These are phyloP conservation scores for Papilio glaucus DNA, from an alignment of 1,140 invertebrate genomes.

Conservation along the genomic window DNA sequence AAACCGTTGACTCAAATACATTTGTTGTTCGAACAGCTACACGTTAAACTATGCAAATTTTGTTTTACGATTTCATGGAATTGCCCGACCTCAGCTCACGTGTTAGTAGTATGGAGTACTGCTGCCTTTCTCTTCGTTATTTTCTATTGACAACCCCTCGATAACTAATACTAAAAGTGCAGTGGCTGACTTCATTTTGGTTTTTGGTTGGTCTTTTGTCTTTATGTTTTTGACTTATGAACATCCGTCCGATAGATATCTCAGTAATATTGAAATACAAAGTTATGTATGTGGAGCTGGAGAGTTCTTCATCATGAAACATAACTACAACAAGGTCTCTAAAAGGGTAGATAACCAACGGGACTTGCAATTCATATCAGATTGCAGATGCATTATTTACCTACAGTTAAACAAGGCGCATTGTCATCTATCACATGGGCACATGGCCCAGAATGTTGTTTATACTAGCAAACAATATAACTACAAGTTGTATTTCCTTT, in stretches of 20 bases:
- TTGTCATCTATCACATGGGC: too few relatives aligned
- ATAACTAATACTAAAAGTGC: not conserved
- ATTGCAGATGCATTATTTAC: too few relatives aligned
- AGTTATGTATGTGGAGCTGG: not conserved
- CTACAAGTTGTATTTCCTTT: too few relatives aligned
- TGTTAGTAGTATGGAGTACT: not conserved
- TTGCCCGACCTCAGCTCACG: not conserved
- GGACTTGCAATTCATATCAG: too few relatives aligned
- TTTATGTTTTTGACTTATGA: not conserved
- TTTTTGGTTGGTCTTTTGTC: not conserved
- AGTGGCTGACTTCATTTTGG: not conserved
- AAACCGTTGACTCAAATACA: not conserved
- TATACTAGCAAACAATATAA: too few relatives aligned
- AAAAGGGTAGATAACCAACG: too few relatives aligned
- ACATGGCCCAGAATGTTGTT: too few relatives aligned
- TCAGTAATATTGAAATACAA: not conserved
- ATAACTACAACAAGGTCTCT: too few relatives aligned
- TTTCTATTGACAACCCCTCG: not conserved
- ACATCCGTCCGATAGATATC: not conserved
- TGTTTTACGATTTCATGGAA: conserved; percentile 17
- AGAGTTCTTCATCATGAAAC: too few relatives aligned
- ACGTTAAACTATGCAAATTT: conserved; percentile 23
- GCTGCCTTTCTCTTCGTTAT: conserved; percentile 26
- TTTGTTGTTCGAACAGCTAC: conserved; percentile 10
- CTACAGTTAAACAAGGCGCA: too few relatives aligned